A percentile compares a stretch with the other conserved stretches of the same genome.
Conservation (phyloP, 2,113 vertebrate genomes). For the Gambusia holbrooki region DNA sequence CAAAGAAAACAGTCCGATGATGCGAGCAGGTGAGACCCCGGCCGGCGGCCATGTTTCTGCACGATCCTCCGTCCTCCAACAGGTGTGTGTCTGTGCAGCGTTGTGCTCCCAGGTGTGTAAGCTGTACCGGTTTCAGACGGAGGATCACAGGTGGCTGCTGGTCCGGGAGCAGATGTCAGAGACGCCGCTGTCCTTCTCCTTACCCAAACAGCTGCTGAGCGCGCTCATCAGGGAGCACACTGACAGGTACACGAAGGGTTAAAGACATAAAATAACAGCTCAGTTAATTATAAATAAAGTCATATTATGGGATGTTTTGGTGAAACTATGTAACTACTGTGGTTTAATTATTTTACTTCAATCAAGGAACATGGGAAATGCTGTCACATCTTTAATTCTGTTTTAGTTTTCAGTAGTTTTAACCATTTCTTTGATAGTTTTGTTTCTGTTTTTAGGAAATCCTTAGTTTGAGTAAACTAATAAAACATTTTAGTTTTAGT, state of each 20-base stretch:
- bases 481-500: too few relatives aligned
- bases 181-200: conserved; percentile 63
- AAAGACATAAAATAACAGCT: too few relatives aligned
- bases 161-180: conserved; percentile 72
- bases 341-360: too few relatives aligned
- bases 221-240: conserved; percentile 40
- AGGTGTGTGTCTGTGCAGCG: conserved; percentile 35
- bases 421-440: too few relatives aligned
- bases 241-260: conserved; percentile 60
- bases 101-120: conserved; percentile 57
- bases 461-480: too few relatives aligned
- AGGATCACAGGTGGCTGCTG: conserved; percentile 65
- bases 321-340: too few relatives aligned
- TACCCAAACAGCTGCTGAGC: conserved; percentile 67
- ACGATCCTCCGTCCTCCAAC: fast-evolving
- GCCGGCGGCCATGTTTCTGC: not conserved
- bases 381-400: too few relatives aligned
- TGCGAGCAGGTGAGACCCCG: conserved; percentile 64
- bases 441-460: too few relatives aligned
- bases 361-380: too few relatives aligned
- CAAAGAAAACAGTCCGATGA: conserved; percentile 59
- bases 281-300: too few relatives aligned
- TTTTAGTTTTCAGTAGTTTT: too few relatives aligned
- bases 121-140: conserved; percentile 66
- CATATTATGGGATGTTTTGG: too few relatives aligned